Evolutionary conservation across 2,888 invertebrate genomes (phyloP).

Genomic region (Axea sp.): DNA sequence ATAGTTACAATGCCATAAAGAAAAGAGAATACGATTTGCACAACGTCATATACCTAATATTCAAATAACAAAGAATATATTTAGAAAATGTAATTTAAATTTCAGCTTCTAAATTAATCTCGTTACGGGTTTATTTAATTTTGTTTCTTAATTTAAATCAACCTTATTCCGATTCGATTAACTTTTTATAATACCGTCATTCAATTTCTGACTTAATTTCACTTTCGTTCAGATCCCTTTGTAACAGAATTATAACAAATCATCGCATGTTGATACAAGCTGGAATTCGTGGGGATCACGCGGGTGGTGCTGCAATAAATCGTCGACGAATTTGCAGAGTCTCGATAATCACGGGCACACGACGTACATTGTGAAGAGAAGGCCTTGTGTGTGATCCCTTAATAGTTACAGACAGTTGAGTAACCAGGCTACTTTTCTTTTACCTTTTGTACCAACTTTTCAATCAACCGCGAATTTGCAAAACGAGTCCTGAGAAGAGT

Average conservation of each 20-base stretch:
- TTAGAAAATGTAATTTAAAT: too few species aligned
- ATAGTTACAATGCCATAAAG: too few species aligned
- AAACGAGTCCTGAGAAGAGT: slow-evolving; percentile 67
- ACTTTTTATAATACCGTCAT: slow-evolving; percentile 22
- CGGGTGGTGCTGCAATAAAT: slow-evolving; percentile 43
- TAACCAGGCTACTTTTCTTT: slow-evolving; percentile 30
- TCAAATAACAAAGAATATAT: too few species aligned
- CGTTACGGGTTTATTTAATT: slow-evolving; percentile 33
- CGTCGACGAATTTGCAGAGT: slow-evolving; percentile 35
- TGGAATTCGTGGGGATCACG: slow-evolving; percentile 42
- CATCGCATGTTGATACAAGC: slow-evolving; percentile 30
- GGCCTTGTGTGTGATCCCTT: slow-evolving; percentile 59
- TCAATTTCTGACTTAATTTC: slow-evolving; percentile 19
- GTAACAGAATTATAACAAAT: slow-evolving; percentile 25
- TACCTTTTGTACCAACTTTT: slow-evolving; percentile 67
- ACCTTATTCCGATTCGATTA: slow-evolving; percentile 29
- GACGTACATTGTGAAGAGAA: slow-evolving; percentile 68
- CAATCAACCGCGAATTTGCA: slow-evolving; percentile 75
- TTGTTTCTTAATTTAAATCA: slow-evolving; percentile 13
- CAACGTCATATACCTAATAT: too few species aligned
- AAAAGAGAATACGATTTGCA: too few species aligned
- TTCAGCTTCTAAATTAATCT: too few species aligned
- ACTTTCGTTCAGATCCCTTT: not conserved
- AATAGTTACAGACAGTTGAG: slow-evolving; percentile 38
- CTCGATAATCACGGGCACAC: slow-evolving; percentile 42